A percentile compares a stretch with the other conserved stretches of the same genome.
Evolutionary conservation across 2,888 invertebrate genomes (phyloP).

Genomic region (Nomada ferruginata): DNA sequence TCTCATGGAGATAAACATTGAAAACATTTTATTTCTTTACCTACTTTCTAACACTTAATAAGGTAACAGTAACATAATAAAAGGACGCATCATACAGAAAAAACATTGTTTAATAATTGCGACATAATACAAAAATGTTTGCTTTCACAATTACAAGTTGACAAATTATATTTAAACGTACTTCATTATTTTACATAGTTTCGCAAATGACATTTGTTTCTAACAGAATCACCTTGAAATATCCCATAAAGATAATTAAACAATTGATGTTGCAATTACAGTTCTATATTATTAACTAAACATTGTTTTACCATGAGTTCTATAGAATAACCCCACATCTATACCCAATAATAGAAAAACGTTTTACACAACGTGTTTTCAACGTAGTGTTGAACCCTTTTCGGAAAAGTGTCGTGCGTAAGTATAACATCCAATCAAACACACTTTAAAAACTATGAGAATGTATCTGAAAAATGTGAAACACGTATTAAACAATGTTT

Average conservation of each 20-base stretch:
- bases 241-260: neutral
- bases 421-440: slow-evolving; percentile 1
- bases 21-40: slow-evolving; percentile 43
- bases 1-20: slow-evolving; percentile 60
- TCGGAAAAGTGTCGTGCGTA: neutral
- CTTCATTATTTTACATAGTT: neutral
- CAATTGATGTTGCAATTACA: slow-evolving; percentile 3
- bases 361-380: neutral
- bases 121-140: slow-evolving; percentile 9
- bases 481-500: slow-evolving; percentile 35
- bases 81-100: neutral
- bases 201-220: neutral
- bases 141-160: slow-evolving; percentile 25
- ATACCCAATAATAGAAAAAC: slow-evolving; percentile 12
- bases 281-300: slow-evolving; percentile 29
- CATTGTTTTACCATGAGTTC: slow-evolving; percentile 18
- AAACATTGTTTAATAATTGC: slow-evolving; percentile 14
- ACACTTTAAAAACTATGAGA: slow-evolving; percentile 8
- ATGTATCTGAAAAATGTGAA: neutral
- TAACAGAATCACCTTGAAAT: slow-evolving; percentile 6
- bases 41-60: neutral
- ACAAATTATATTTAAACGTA: slow-evolving; percentile 29
- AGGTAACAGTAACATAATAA: slow-evolving; percentile 13
- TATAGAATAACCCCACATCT: slow-evolving; percentile 28
- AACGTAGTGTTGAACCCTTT: slow-evolving; percentile 2